Evolutionary conservation across 2,113 vertebrate species (phyloP).

Genomic region (Chrysochloris asiatica): DNA sequence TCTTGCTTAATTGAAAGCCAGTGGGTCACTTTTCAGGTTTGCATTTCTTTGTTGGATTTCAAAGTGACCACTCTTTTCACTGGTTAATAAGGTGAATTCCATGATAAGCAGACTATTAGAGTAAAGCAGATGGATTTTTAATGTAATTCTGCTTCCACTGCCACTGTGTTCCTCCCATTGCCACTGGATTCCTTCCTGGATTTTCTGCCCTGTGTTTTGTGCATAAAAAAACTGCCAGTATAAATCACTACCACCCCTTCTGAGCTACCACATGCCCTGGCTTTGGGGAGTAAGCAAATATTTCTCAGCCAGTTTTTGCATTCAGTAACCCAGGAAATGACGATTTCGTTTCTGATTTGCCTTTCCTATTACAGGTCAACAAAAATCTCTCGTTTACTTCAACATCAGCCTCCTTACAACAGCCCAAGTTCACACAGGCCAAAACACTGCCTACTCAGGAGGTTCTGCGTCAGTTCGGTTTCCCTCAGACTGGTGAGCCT

Average conservation of each 20-base stretch:
- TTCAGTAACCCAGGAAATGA: constrained; percentile 84
- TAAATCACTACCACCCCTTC: constrained; percentile 9
- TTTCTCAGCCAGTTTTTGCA: constrained; percentile 77
- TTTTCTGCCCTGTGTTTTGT: not conserved
- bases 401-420: constrained; percentile 87
- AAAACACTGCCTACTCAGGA: constrained; percentile 80
- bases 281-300: constrained; percentile 73
- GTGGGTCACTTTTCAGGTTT: constrained; percentile 30
- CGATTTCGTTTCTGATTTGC: constrained; percentile 81
- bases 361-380: constrained; percentile 88
- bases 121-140: constrained; percentile 17
- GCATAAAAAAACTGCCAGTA: constrained; percentile 35
- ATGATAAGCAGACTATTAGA: constrained; percentile 6
- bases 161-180: not conserved
- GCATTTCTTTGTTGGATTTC: not conserved
- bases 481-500: constrained; percentile 86
- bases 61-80: not conserved
- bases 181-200: constrained; percentile 3
- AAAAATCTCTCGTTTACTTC: constrained; percentile 88
- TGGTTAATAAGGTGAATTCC: constrained; percentile 12
- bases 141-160: not conserved
- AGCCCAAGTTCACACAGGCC: constrained; percentile 86
- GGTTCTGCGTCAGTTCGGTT: constrained; percentile 82
- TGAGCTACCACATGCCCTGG: not conserved
- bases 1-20: constrained; percentile 35